A percentile compares a stretch with the other conserved stretches of the same genome.
phyloP scores from a whole-genome alignment of 2,797 vertebrate genomes.

The Spea hammondii region DNA sequence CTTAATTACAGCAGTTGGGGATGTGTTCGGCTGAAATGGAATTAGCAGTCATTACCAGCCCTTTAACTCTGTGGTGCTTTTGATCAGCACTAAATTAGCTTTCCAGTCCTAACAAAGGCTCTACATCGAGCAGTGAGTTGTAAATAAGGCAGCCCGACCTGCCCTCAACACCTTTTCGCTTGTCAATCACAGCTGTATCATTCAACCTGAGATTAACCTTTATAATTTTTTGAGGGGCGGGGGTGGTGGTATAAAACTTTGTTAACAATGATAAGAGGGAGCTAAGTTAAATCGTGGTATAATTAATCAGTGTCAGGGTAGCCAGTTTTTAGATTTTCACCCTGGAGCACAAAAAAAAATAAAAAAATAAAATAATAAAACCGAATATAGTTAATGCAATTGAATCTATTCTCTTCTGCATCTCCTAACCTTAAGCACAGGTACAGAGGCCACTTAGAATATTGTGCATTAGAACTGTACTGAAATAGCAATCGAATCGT shows the following conservation, averaged over 20 bases:
- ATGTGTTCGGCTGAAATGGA: conserved; percentile 78
- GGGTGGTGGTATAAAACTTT: conserved; percentile 32
- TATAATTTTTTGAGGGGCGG: conserved; percentile 62
- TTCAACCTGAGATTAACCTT: conserved; percentile 76
- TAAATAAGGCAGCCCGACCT: conserved; percentile 79
- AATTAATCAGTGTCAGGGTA: conserved; percentile 60
- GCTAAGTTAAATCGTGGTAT: conserved; percentile 55
- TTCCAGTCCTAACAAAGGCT: conserved; percentile 78
- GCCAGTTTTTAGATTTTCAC: conserved; percentile 53
- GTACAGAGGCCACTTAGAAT: not conserved
- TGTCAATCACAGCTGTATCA: conserved; percentile 77
- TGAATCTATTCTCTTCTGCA: conserved; percentile 1
- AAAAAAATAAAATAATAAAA: conserved; percentile 11
- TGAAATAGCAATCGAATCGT: not conserved
- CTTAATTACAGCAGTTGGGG: conserved; percentile 79
- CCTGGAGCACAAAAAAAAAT: not conserved
- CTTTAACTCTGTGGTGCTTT: conserved; percentile 81
- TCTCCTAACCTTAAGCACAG: not conserved
- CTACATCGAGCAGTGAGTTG: conserved; percentile 75
- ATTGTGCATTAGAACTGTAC: not conserved
- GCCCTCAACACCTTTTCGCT: conserved; percentile 77
- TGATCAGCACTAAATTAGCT: conserved; percentile 83
- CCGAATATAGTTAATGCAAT: conserved; percentile 33
- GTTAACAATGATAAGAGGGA: conserved; percentile 56
- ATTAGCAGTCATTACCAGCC: conserved; percentile 83